These are phyloP conservation scores for Sturmia bella DNA, from an alignment of 2,888 invertebrate genomes.

Conservation along the genomic window DNA sequence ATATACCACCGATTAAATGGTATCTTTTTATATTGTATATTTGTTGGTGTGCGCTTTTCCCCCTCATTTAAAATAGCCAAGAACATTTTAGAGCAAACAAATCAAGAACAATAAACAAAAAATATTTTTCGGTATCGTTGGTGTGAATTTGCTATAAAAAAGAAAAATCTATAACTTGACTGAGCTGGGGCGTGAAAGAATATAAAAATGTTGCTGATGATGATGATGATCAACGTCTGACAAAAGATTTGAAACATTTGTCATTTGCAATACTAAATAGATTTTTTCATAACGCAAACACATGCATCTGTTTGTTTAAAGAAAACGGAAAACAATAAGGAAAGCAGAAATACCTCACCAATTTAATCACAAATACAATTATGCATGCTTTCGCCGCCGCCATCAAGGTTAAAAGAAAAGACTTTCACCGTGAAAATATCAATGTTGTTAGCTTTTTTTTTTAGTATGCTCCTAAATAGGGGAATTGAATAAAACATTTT, in stretches of 20 bases:
- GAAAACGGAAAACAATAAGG: conserved; percentile 9
- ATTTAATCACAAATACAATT: conserved; percentile 29
- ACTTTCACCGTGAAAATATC: neutral
- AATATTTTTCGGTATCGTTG: conserved; percentile 13
- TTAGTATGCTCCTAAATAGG: neutral
- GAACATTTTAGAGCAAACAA: conserved; percentile 46
- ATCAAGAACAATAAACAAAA: conserved; percentile 59
- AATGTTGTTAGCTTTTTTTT: neutral
- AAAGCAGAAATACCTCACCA: conserved; percentile 17
- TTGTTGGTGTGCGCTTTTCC: conserved; percentile 20
- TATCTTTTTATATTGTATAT: conserved; percentile 33
- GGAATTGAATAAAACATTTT: neutral
- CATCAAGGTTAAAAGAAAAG: conserved; percentile 34
- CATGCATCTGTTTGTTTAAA: neutral
- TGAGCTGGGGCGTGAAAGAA: neutral
- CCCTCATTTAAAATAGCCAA: conserved; percentile 22
- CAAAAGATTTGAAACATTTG: conserved; percentile 59
- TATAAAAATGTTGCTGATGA: neutral
- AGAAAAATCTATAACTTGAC: conserved; percentile 20
- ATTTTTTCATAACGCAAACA: neutral
- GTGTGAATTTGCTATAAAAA: conserved; percentile 22
- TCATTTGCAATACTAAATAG: conserved; percentile 43
- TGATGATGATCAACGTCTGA: conserved; percentile 44
- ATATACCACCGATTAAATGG: conserved; percentile 48
- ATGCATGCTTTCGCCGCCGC: neutral